phyloP scores from a whole-genome alignment of 2,888 invertebrate genomes.

The Epirrhoe alternata region DNA sequence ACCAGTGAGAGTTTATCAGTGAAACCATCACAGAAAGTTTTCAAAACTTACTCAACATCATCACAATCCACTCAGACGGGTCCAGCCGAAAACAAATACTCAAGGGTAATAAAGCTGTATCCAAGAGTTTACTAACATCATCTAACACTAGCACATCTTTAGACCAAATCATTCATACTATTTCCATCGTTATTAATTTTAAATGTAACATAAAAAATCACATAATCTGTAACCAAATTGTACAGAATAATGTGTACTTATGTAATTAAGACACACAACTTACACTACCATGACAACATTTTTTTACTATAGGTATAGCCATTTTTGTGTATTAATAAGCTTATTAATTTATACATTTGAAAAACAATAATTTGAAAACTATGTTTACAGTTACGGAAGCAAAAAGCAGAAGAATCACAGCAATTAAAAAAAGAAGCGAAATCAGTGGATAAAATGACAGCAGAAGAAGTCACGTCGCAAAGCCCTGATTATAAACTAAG shows the following conservation, averaged over 20 bases:
- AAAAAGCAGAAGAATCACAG: constrained; percentile 55
- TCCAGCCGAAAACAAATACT: constrained; percentile 68
- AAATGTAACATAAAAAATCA: not conserved
- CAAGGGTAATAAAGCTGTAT: constrained; percentile 67
- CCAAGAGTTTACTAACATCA: not conserved
- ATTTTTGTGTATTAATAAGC: not conserved
- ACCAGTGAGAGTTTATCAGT: constrained; percentile 78
- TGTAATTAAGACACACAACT: not conserved
- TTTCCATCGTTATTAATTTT: not conserved
- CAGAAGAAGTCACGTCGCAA: constrained; percentile 52
- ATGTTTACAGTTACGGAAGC: constrained; percentile 68
- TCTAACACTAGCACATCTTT: not conserved
- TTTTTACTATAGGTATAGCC: not conserved
- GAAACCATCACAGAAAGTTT: constrained; percentile 81
- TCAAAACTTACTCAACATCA: constrained; percentile 69
- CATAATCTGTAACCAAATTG: not conserved
- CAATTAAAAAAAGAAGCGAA: constrained; percentile 50
- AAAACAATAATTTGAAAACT: not conserved
- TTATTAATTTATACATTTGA: not conserved
- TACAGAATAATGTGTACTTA: not conserved
- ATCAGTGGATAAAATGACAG: constrained; percentile 44
- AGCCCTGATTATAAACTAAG: constrained; percentile 62
- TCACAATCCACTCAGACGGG: constrained; percentile 70
- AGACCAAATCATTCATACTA: not conserved
- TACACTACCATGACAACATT: not conserved